A percentile compares a stretch with the other conserved stretches of the same genome.
phyloP scores from a whole-genome alignment of 1,140 invertebrate species.

The Rhyzopertha dominica region DNA sequence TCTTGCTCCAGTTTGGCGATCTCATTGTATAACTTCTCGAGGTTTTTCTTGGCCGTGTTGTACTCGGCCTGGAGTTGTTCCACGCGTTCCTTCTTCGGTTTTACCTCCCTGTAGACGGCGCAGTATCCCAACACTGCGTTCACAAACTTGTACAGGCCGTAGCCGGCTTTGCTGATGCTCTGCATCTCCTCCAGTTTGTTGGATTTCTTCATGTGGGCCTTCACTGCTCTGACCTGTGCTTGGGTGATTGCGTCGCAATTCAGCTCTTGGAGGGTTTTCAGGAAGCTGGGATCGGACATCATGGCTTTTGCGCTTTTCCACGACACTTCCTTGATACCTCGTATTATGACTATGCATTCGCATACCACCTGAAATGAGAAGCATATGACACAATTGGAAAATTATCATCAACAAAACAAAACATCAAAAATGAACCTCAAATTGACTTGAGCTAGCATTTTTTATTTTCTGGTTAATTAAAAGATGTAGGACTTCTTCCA shows the following conservation, averaged over 20 bases:
- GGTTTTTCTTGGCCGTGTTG: conserved; percentile 53
- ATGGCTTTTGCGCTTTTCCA: conserved; percentile 87
- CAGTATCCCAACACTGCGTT: conserved; percentile 82
- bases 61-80: conserved; percentile 64
- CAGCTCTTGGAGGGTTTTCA: conserved; percentile 74
- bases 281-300: conserved; percentile 85
- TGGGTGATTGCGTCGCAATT: conserved; percentile 75
- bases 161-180: conserved; percentile 73
- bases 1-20: conserved; percentile 66
- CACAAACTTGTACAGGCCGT: conserved; percentile 78
- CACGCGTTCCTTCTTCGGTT: conserved; percentile 83
- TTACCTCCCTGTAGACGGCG: conserved; percentile 76
- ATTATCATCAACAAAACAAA: too few species aligned
- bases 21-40: conserved; percentile 74
- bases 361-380: too few species aligned
- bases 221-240: conserved; percentile 65
- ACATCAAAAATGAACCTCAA: too few species aligned
- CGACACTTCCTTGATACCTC: conserved; percentile 74
- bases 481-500: too few species aligned
- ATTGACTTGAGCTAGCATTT: too few species aligned
- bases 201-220: conserved; percentile 62
- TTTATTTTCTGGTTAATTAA: too few species aligned
- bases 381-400: too few species aligned
- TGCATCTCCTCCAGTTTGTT: conserved; percentile 72
- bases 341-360: conserved; percentile 80